Percentiles rank a stretch among this genome's conserved stretches.
Evolutionary conservation across 2,797 vertebrate species (phyloP).

Genomic region (Molothrus ater): DNA sequence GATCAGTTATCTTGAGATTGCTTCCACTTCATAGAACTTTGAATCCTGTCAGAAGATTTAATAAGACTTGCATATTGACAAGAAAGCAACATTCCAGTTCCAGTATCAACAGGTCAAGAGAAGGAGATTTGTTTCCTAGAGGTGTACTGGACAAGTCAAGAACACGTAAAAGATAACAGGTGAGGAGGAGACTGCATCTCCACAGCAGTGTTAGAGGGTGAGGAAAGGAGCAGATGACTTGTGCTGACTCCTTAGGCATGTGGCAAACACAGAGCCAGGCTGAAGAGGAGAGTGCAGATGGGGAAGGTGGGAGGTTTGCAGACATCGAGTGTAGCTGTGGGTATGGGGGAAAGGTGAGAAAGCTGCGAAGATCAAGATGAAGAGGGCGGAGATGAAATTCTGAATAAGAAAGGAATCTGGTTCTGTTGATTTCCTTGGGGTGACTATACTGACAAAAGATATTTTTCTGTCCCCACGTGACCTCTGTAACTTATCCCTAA

Average conservation of each 20-base stretch:
- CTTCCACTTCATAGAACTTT: not conserved
- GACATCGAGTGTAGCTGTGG: not conserved
- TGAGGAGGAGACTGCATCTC: not conserved
- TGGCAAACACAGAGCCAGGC: not conserved
- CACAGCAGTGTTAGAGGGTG: not conserved
- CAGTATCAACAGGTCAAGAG: not conserved
- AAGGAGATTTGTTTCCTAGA: not conserved
- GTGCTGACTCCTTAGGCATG: not conserved
- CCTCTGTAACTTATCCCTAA: not conserved
- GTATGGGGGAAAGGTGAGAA: not conserved
- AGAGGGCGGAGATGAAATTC: not conserved
- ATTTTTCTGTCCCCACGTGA: not conserved
- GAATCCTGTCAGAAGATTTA: not conserved
- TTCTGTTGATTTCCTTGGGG: not conserved
- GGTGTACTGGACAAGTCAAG: not conserved
- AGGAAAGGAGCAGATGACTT: not conserved
- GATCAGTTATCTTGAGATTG: not conserved
- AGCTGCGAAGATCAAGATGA: not conserved
- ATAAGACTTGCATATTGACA: not conserved
- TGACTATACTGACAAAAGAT: not conserved
- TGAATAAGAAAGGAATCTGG: not conserved
- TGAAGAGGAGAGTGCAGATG: not conserved
- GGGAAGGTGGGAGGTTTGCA: not conserved
- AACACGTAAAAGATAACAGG: accelerated
- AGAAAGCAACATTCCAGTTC: not conserved